phyloP scores from a whole-genome alignment of 1,140 invertebrate genomes.

The Leptopilina boulardi region DNA sequence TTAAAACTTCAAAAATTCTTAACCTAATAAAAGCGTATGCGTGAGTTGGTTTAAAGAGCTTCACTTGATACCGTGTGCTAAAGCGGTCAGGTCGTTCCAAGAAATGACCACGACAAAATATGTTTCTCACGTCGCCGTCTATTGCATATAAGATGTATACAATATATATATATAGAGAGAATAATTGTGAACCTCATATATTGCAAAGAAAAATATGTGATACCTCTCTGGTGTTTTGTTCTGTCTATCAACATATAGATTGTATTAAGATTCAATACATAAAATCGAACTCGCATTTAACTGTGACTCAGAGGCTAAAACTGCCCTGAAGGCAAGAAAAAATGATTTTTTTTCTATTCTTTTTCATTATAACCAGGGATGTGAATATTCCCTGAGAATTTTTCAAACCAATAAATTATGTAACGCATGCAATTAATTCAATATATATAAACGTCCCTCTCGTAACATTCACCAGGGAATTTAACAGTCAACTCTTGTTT shows the following conservation, averaged over 20 bases:
- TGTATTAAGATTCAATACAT: not conserved
- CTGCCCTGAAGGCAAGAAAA: not conserved
- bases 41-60: constrained; percentile 48
- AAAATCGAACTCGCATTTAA: not conserved
- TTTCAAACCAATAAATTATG: constrained; percentile 3
- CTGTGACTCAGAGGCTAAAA: constrained; percentile 7
- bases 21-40: constrained; percentile 32
- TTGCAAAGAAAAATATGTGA: not conserved
- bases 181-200: not conserved
- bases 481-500: not conserved
- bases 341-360: not conserved
- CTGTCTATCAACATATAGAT: constrained; percentile 8
- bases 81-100: constrained; percentile 62
- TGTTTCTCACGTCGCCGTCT: constrained; percentile 46
- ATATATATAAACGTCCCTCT: not conserved
- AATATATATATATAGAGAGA: not conserved
- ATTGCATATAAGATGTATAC: too few species aligned
- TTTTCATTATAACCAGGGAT: not conserved
- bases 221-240: not conserved
- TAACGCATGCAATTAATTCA: constrained; percentile 9
- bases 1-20: not conserved
- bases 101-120: constrained; percentile 61
- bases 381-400: constrained; percentile 13
- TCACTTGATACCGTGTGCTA: constrained; percentile 67
- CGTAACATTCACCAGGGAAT: not conserved